Percentiles rank a stretch among this genome's conserved stretches.
phyloP scores from a whole-genome alignment of 1,140 invertebrate species.

The Musca vetustissima region DNA sequence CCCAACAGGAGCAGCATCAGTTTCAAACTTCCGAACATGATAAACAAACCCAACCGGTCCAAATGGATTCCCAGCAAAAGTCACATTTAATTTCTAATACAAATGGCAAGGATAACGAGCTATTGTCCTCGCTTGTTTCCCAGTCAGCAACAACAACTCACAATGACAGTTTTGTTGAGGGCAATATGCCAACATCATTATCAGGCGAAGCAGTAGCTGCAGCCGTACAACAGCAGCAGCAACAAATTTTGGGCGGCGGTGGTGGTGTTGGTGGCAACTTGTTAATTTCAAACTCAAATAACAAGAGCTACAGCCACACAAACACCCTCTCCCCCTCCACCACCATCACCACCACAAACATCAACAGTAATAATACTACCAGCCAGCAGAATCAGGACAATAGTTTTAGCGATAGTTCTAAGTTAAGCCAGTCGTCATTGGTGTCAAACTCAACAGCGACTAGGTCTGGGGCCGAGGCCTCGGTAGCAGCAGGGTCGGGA shows the following conservation, averaged over 20 bases:
- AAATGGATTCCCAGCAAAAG: background rate
- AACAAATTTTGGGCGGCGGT: constrained; percentile 29
- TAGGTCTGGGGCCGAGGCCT: background rate
- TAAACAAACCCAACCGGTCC: constrained; percentile 21
- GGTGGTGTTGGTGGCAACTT: constrained; percentile 18
- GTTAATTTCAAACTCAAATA: too few relatives aligned
- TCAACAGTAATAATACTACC: constrained; percentile 26
- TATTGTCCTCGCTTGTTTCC: background rate
- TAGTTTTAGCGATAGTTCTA: constrained; percentile 18
- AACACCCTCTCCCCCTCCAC: too few relatives aligned
- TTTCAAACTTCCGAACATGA: constrained; percentile 15
- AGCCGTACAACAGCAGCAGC: constrained; percentile 29
- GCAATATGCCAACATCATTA: constrained; percentile 4
- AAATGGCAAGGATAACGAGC: constrained; percentile 37
- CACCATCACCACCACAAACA: constrained; percentile 27
- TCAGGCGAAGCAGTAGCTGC: too few relatives aligned
- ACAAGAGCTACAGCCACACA: too few relatives aligned
- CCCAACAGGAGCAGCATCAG: constrained; percentile 31
- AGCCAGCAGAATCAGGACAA: background rate
- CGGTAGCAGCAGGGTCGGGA: background rate
- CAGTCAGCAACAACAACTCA: constrained; percentile 24
- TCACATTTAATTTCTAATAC: constrained; percentile 51
- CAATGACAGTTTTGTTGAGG: background rate
- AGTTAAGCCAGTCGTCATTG: constrained; percentile 9
- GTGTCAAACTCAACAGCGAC: constrained; percentile 23